Percentiles rank a stretch among this genome's conserved stretches.
phyloP scores from a whole-genome alignment of 53 echinoderm and acorn worm genomes.

The Zoroaster sp. region DNA sequence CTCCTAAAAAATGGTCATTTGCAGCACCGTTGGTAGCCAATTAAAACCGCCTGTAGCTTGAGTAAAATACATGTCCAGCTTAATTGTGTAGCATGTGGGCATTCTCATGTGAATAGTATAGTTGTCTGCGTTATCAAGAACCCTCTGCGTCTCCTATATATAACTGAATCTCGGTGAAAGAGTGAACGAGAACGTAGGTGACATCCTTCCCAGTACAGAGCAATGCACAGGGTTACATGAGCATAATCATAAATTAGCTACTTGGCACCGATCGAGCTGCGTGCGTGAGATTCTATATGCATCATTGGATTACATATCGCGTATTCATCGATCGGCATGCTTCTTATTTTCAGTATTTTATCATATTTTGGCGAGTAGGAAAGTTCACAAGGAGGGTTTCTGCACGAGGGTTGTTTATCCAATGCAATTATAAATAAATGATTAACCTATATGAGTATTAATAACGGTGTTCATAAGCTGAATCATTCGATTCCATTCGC shows the following conservation, averaged over 20 bases:
- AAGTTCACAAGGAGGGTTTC: background rate
- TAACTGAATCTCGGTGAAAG: background rate
- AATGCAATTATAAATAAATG: too few species aligned
- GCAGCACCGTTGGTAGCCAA: background rate
- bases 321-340: constrained; percentile 5
- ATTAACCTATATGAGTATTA: too few species aligned
- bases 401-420: background rate
- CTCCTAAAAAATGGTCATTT: background rate
- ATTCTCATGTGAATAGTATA: background rate
- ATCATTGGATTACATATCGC: constrained; percentile 15
- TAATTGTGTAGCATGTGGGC: background rate
- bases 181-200: background rate
- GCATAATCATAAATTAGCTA: constrained; percentile 39
- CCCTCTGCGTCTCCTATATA: background rate
- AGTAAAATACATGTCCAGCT: background rate
- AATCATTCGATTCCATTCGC: background rate
- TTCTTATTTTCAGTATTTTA: background rate
- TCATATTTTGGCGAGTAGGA: background rate
- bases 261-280: constrained; percentile 7
- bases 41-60: background rate
- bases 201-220: background rate
- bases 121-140: background rate
- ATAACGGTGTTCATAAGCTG: background rate
- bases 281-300: background rate
- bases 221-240: background rate